Conservation (phyloP, 2,113 vertebrate genomes). For the Mirounga angustirostris region DNA sequence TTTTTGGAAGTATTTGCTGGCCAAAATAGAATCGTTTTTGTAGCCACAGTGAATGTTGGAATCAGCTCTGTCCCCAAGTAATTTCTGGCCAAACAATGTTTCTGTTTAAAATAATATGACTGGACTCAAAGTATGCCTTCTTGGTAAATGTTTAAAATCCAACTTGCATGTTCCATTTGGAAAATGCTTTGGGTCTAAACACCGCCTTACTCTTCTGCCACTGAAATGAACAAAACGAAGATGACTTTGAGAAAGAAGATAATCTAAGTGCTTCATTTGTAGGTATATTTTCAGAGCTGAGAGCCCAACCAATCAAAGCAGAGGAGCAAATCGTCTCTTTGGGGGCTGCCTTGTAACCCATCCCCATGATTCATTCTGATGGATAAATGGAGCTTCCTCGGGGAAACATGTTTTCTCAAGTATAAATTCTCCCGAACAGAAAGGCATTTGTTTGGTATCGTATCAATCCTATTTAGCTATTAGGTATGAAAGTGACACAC, state of each 20-base stretch:
- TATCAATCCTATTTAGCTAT: constrained; percentile 75
- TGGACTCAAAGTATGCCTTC: constrained; percentile 47
- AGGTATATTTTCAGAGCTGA: constrained; percentile 33
- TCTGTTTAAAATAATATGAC: constrained; percentile 71
- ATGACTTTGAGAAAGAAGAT: constrained; percentile 53
- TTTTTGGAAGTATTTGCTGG: constrained; percentile 70
- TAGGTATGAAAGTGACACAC: constrained; percentile 66
- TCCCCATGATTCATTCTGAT: constrained; percentile 58
- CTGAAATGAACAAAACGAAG: constrained; percentile 41
- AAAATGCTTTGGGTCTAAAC: constrained; percentile 37
- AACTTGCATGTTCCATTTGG: constrained; percentile 48
- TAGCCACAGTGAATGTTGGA: constrained; percentile 64
- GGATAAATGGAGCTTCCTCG: constrained; percentile 49
- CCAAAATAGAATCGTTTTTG: constrained; percentile 76
- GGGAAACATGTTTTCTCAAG: constrained; percentile 58
- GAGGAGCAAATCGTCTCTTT: constrained; percentile 28
- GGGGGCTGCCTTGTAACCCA: constrained; percentile 10
- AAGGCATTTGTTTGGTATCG: constrained; percentile 73
- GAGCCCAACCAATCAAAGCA: constrained; percentile 54
- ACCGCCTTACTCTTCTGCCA: constrained; percentile 8
- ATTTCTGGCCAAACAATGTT: constrained; percentile 75
- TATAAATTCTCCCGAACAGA: constrained; percentile 67
- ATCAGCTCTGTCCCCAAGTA: constrained; percentile 55
- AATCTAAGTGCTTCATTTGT: constrained; percentile 26
- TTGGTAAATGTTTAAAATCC: constrained; percentile 65